Evolutionary conservation across 2,888 invertebrate genomes (phyloP), one percentile per base, ranked within the genome.

Genomic region (Rotaria socialis): DNA sequence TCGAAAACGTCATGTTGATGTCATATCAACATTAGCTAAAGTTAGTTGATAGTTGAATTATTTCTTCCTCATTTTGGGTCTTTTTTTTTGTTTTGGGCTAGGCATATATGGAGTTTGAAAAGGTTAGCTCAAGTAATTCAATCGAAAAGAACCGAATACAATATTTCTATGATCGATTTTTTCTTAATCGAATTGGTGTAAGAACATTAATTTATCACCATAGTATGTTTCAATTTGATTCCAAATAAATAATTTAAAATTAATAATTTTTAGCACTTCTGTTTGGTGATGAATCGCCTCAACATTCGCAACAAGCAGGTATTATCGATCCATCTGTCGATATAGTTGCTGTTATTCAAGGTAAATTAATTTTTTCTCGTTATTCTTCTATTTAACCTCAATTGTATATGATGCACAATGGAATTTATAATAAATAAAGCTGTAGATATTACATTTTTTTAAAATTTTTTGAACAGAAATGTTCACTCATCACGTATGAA

Each of bases 101-200:
- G 67, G 67, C 67, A 67, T 80, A 80, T 16, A 80, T 80, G 4
- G 80, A 80, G 47, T 47, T 43, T 10, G 80, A 80, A 80, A 80
- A 80, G 24, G 6, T n/a, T n/a, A 10, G 47, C n/a, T 8, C 43
- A 24, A n/a, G 10, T n/a, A n/a, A 10, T 47, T 19, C 24, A 47
- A 47, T 47, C 7, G 47, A 47, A 47, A 80, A 80, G 19, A 80
- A 24, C 47, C 27, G 22, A 55, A 85, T 85, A n/a, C 98, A 99
- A 92, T 99, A 99, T 93, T 99, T 99, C 92, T 92, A 99, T 88
- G 98, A 99, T 92, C 93, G 99, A 87, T 96, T 99, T 92, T 98
- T 98, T 92, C 97, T 99, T 96, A 97, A 96, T 88, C 93, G 99
- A 86, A 97, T 98, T 90, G 96, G 96, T 85, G 98, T 99, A 88